Percentiles rank a stretch among this genome's conserved stretches.
phyloP scores from a whole-genome alignment of 2,888 invertebrate genomes.

The Pelosia muscerda region DNA sequence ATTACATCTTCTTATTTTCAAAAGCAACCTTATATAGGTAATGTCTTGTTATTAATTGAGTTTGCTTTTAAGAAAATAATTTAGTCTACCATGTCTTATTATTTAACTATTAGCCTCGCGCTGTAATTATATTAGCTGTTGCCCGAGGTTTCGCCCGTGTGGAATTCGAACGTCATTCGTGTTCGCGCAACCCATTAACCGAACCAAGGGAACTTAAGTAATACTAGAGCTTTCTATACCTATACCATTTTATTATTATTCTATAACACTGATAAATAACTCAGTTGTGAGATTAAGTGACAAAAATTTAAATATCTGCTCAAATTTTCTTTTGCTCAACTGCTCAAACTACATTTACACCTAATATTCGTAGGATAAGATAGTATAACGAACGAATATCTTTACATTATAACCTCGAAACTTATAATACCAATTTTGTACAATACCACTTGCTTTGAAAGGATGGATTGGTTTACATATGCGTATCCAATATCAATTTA shows the following conservation, averaged over 20 bases:
- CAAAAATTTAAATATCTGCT: too few relatives aligned
- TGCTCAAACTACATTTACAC: too few relatives aligned
- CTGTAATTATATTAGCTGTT: background rate
- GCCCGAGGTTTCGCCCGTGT: too few relatives aligned
- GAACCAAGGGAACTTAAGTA: too few relatives aligned
- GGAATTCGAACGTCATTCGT: too few relatives aligned
- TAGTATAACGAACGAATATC: background rate
- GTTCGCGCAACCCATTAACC: too few relatives aligned
- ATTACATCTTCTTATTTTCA: background rate
- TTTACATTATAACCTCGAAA: background rate
- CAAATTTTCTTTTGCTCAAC: too few relatives aligned
- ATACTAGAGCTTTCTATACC: too few relatives aligned
- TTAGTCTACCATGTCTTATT: background rate
- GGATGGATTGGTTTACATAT: conserved; percentile 12
- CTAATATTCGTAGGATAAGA: too few relatives aligned
- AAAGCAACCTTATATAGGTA: background rate
- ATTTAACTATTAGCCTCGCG: background rate
- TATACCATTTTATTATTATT: too few relatives aligned
- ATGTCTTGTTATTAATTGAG: background rate
- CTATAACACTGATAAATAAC: too few relatives aligned
- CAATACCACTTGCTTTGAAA: conserved; percentile 4
- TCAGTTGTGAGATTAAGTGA: too few relatives aligned
- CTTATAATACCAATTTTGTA: conserved; percentile 8
- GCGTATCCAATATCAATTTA: conserved; percentile 12
- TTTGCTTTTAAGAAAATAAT: background rate